phyloP scores from a whole-genome alignment of 1,140 invertebrate genomes.

The Mamestra configurata region DNA sequence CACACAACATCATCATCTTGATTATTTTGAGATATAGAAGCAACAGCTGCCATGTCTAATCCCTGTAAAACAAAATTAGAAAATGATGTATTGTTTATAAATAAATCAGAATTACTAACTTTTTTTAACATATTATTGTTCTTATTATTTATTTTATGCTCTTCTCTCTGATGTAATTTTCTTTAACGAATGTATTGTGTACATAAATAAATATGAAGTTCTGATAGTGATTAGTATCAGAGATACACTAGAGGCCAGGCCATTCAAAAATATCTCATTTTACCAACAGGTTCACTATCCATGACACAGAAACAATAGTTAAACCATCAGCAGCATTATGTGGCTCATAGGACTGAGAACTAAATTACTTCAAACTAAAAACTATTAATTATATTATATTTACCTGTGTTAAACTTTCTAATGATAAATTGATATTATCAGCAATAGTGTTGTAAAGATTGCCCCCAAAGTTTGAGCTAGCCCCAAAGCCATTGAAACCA shows the following conservation, averaged over 20 bases:
- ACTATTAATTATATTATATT: conserved; percentile 26
- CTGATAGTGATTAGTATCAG: no score
- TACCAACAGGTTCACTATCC: no score
- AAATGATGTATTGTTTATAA: background rate
- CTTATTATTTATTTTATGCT: no score
- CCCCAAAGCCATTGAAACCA: conserved; percentile 72
- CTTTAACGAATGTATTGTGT: no score
- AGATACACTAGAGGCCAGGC: no score
- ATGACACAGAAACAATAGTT: background rate
- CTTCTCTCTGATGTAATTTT: no score
- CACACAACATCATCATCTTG: conserved; percentile 84
- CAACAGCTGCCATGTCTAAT: conserved; percentile 79
- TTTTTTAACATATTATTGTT: background rate
- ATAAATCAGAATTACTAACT: background rate
- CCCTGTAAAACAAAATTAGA: background rate
- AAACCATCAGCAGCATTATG: background rate
- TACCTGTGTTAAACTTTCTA: conserved; percentile 86
- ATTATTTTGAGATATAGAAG: conserved; percentile 61
- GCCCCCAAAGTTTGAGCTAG: conserved; percentile 60
- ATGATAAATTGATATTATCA: conserved; percentile 85
- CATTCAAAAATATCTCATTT: no score
- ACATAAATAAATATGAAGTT: no score
- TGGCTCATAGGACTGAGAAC: no score
- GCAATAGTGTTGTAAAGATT: conserved; percentile 57
- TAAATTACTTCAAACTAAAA: no score